A percentile compares a stretch with the other conserved stretches of the same genome.
Conservation (phyloP, 2,113 vertebrate species). For the Ochotona curzoniae region DNA sequence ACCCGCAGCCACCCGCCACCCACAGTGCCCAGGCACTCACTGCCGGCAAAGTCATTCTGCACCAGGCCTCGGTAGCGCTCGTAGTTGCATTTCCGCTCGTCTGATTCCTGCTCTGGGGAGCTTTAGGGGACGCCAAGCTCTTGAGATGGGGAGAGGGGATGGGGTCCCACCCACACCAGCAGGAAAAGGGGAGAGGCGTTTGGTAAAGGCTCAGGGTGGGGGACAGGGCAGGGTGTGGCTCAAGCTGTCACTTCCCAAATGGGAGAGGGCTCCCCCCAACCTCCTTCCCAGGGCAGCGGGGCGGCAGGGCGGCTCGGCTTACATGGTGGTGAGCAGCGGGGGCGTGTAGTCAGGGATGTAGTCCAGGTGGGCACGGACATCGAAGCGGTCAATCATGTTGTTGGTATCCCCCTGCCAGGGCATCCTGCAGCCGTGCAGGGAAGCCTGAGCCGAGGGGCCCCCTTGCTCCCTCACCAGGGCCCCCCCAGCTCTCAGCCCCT, state of each 20-base stretch:
- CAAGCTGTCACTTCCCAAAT: not conserved
- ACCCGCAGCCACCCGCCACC: not conserved
- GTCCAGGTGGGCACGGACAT: conserved; percentile 96
- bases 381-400: conserved; percentile 98
- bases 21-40: conserved; percentile 86
- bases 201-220: rapidly evolving
- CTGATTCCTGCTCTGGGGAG: conserved; percentile 92
- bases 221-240: not conserved
- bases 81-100: conserved; percentile 97
- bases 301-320: conserved; percentile 79
- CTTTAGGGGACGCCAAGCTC: conserved; percentile 64
- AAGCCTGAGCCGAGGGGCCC: not conserved
- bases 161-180: not conserved
- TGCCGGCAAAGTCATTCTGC: conserved; percentile 98
- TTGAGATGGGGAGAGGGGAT: not conserved
- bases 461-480: not conserved
- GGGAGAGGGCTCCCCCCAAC: not conserved
- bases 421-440: conserved; percentile 88
- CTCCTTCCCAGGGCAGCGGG: not conserved
- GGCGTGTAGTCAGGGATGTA: conserved; percentile 95
- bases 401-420: conserved; percentile 98
- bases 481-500: not conserved
- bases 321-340: conserved; percentile 92
- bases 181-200: not conserved
- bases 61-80: conserved; percentile 97